A percentile compares a stretch with the other conserved stretches of the same genome.
These are phyloP conservation scores for Brachyhypopomus occidentalis DNA, from an alignment of 2,113 vertebrate genomes.

Conservation along the genomic window DNA sequence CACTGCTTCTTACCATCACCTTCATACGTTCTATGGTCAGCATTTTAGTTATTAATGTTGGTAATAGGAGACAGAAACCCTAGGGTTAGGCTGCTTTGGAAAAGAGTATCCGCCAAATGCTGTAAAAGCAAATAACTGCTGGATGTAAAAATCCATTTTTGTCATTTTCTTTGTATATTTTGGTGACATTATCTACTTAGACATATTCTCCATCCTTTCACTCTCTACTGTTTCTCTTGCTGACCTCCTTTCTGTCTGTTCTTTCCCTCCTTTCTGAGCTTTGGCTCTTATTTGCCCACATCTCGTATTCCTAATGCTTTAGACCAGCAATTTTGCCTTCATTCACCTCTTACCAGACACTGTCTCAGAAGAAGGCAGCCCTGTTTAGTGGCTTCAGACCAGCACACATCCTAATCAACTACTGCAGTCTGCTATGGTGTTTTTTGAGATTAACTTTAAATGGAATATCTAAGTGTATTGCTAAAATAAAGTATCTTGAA, in stretches of 20 bases:
- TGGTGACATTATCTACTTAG: not conserved
- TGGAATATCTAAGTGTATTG: not conserved
- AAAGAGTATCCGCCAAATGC: too few relatives aligned
- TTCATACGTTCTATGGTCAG: too few relatives aligned
- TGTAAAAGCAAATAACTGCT: not conserved
- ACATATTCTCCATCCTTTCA: not conserved
- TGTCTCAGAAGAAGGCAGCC: slow-evolving; percentile 1
- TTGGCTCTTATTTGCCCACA: slow-evolving; percentile 5
- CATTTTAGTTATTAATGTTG: too few relatives aligned
- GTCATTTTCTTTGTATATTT: not conserved
- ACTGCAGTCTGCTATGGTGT: not conserved
- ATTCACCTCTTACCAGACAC: slow-evolving; percentile 33
- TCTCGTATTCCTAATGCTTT: slow-evolving; percentile 19
- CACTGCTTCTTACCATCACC: too few relatives aligned
- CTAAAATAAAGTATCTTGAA: not conserved
- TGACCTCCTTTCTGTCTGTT: not conserved
- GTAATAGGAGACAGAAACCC: too few relatives aligned
- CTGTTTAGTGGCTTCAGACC: not conserved
- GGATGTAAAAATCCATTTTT: not conserved
- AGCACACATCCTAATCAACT: not conserved
- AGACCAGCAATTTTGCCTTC: slow-evolving; percentile 13
- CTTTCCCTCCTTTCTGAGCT: not conserved
- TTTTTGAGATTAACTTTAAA: not conserved
- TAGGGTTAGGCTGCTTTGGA: too few relatives aligned
- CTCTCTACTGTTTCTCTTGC: not conserved